These are phyloP conservation scores for Sapayoa aenigma DNA, from an alignment of 2,113 vertebrate genomes.

Conservation along the genomic window DNA sequence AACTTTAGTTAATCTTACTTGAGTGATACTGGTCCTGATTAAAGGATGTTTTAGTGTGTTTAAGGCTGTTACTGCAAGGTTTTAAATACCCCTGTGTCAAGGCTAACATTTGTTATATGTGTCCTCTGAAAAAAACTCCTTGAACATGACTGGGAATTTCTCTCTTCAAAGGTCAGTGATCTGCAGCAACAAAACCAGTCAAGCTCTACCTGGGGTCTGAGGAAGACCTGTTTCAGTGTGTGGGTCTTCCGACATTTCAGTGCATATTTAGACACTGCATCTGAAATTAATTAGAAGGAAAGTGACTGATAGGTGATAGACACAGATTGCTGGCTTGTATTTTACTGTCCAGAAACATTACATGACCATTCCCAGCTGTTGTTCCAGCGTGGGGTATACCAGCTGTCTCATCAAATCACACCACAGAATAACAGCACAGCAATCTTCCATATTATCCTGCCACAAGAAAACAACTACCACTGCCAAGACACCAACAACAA, in stretches of 20 bases:
- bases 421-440: neutral
- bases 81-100: neutral
- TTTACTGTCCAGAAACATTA: neutral
- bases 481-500: neutral
- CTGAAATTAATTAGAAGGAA: conserved; percentile 24
- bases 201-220: neutral
- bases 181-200: neutral
- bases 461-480: neutral
- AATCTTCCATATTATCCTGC: neutral
- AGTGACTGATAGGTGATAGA: conserved; percentile 15
- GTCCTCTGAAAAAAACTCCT: neutral
- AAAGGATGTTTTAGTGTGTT: neutral
- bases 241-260: neutral
- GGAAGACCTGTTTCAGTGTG: neutral
- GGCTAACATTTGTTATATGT: neutral
- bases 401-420: conserved; percentile 49
- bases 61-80: neutral
- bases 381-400: neutral
- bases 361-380: conserved; percentile 57
- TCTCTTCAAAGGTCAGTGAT: neutral
- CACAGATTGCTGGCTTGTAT: conserved; percentile 32
- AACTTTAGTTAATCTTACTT: neutral
- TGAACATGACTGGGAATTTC: neutral
- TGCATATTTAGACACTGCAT: neutral
- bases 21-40: neutral